Evolutionary conservation across 2,888 invertebrate genomes (phyloP).

Genomic region (Chrysotoxum bicinctum): DNA sequence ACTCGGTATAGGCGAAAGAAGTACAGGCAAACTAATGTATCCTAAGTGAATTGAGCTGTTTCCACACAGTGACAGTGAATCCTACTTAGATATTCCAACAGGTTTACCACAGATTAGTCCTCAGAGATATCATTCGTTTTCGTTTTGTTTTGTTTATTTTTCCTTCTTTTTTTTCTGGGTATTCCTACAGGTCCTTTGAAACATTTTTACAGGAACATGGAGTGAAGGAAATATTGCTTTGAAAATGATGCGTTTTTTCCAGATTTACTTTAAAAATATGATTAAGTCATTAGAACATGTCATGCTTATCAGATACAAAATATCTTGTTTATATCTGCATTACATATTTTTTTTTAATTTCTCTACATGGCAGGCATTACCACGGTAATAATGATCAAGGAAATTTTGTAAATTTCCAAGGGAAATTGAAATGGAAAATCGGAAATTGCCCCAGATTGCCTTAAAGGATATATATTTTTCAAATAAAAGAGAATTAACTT

Average conservation of each 20-base stretch:
- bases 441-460: too few species aligned
- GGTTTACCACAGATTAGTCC: conserved; percentile 69
- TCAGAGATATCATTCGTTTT: conserved; percentile 66
- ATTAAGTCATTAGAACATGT: too few species aligned
- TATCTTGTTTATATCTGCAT: too few species aligned
- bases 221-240: background rate
- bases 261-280: too few species aligned
- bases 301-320: too few species aligned
- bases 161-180: background rate
- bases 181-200: background rate
- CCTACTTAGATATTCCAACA: conserved; percentile 70
- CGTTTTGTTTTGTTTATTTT: conserved; percentile 38
- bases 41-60: conserved; percentile 72
- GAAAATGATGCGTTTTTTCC: background rate
- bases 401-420: too few species aligned
- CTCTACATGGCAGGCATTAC: too few species aligned
- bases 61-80: conserved; percentile 65
- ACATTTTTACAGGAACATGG: background rate
- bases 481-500: too few species aligned
- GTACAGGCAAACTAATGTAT: conserved; percentile 66
- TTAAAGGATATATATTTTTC: too few species aligned
- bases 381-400: too few species aligned
- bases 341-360: too few species aligned
- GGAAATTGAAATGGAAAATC: too few species aligned
- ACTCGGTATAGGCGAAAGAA: background rate